Percentiles rank a stretch among this genome's conserved stretches.
Conservation (phyloP, 2,113 vertebrate genomes). For the Dissostichus mawsoni region DNA sequence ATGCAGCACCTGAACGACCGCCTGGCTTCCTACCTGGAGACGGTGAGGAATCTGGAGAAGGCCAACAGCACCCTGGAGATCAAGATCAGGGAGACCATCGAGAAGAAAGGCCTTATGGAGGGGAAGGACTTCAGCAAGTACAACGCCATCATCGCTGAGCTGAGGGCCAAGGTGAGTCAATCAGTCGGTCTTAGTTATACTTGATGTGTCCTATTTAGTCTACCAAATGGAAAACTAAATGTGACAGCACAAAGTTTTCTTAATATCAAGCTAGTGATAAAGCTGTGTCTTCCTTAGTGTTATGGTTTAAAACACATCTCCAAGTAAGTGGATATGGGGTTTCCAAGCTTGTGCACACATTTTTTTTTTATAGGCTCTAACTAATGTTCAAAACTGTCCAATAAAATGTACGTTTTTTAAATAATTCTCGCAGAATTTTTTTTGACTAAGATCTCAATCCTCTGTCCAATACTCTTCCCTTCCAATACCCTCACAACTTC, state of each 20-base stretch:
- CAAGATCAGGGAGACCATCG: constrained; percentile 79
- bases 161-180: constrained; percentile 81
- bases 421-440: neutral
- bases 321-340: no score
- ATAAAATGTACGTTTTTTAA: neutral
- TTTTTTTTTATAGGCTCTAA: neutral
- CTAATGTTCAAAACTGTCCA: neutral
- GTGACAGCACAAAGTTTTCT: no score
- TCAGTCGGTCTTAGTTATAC: neutral
- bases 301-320: neutral
- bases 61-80: constrained; percentile 80
- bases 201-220: no score
- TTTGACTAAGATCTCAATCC: neutral
- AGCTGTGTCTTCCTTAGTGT: no score
- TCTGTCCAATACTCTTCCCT: neutral
- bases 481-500: neutral
- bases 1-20: constrained; percentile 85
- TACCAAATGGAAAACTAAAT: no score
- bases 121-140: constrained; percentile 76
- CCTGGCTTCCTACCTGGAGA: constrained; percentile 83
- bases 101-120: constrained; percentile 76
- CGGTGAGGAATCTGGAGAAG: constrained; percentile 81
- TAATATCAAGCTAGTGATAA: no score
- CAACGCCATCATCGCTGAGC: constrained; percentile 62
- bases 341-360: no score